These are phyloP conservation scores for Falcaria lacertinaria DNA, from an alignment of 2,888 invertebrate genomes.

Conservation along the genomic window DNA sequence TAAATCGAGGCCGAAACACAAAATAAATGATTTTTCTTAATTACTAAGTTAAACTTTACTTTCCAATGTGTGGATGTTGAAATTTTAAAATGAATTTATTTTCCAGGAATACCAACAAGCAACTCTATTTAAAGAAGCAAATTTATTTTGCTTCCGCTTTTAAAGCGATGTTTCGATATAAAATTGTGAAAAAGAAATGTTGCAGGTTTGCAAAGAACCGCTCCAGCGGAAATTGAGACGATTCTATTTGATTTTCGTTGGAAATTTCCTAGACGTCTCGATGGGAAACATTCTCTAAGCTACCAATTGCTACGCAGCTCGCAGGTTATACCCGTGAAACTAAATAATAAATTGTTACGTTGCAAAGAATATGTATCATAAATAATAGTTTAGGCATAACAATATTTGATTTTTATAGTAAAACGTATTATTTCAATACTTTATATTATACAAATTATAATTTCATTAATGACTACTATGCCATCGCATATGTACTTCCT, in stretches of 20 bases:
- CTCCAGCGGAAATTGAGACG: slow-evolving; percentile 69
- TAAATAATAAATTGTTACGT: too few relatives aligned
- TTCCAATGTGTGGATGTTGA: background rate
- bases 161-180: slow-evolving; percentile 37
- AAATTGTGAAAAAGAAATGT: slow-evolving; percentile 45
- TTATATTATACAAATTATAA: too few relatives aligned
- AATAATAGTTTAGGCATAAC: background rate
- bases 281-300: slow-evolving; percentile 41
- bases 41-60: background rate
- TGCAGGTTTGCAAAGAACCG: slow-evolving; percentile 49
- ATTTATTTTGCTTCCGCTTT: slow-evolving; percentile 4
- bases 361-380: too few relatives aligned
- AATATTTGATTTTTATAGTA: too few relatives aligned
- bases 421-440: too few relatives aligned
- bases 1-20: too few relatives aligned
- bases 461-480: too few relatives aligned
- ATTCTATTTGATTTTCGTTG: slow-evolving; percentile 71
- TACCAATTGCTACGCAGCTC: slow-evolving; percentile 25
- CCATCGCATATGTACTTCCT: too few relatives aligned
- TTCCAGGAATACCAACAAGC: background rate
- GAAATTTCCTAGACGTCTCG: slow-evolving; percentile 60
- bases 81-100: background rate
- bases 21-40: too few relatives aligned
- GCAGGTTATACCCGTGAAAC: too few relatives aligned
- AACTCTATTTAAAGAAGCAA: background rate